Evolutionary conservation across 2,888 invertebrate genomes (phyloP), one percentile per base, ranked within the genome.

Genomic region (Meiosimyza platycephala): DNA sequence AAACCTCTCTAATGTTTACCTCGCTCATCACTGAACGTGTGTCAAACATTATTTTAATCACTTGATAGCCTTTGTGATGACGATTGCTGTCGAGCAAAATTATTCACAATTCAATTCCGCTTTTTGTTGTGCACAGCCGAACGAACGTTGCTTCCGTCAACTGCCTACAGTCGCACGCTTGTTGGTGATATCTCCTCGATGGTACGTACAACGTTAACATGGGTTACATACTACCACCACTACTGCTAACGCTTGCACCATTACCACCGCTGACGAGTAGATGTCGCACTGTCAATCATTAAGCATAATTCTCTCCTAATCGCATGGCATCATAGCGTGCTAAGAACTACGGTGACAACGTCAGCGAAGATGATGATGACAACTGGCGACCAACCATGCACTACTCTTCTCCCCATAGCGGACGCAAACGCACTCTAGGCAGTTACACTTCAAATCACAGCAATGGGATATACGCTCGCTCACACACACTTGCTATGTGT

Each of bases 381-480:
- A 40, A 60, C 57, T 57, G 33, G 6, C 59, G 33, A 28, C 68
- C 68, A 59, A 22, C 48, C 60, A 70, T 62, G 62, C 70, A 62
- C n/a, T 22, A 15, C 63, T 28, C 70, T 62, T 62, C 70, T 52
- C 52, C 63, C 63, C 63, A 52, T 11, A 69, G 18, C 70, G 62
- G 47, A 70, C 1, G 40, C 40, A 54, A 54, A 70, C 70, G 62
- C 63, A 62, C 18, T 62, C 54, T 70, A 28, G 70, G 40, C 63
- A 54, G 62, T 70, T 70, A 51, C 70, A 70, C 70, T 54, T 54
- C 52, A 59, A 63, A 70, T 70, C 70, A 70, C 70, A 70, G 63
- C 40, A 67, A 28, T 16, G 68, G 59, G 68, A 66, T 66, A 54
- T 40, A 54, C 55, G 66, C 66, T 66, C 50, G 50, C 59, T 54